Evolutionary conservation across 2,888 invertebrate genomes (phyloP).

Genomic region (Caenorhabditis wallacei): DNA sequence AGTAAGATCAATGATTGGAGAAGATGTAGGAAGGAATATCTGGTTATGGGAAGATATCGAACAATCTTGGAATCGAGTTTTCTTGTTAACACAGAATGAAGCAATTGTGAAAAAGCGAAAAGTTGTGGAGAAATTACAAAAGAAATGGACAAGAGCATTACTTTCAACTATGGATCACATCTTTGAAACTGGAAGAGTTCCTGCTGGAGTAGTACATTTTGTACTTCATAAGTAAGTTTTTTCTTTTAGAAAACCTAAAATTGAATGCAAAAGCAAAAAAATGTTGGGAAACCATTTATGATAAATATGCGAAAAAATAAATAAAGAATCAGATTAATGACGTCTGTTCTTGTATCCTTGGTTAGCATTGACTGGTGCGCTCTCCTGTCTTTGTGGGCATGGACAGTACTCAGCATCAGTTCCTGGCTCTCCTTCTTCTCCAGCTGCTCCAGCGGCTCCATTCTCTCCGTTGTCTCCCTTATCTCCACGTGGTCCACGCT

Average conservation of each 20-base stretch:
- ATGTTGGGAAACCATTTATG: background rate
- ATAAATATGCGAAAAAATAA: conserved; percentile 54
- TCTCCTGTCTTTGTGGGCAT: conserved; percentile 69
- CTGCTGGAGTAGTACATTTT: conserved; percentile 43
- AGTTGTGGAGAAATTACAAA: conserved; percentile 41
- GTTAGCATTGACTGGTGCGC: conserved; percentile 50
- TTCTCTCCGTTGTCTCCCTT: conserved; percentile 75
- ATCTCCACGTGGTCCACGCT: conserved; percentile 77
- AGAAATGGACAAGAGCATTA: conserved; percentile 33
- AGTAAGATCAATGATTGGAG: conserved; percentile 50
- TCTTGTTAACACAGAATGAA: conserved; percentile 43
- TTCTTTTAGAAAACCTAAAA: background rate
- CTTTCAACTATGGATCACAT: conserved; percentile 57
- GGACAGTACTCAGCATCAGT: conserved; percentile 76
- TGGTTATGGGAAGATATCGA: conserved; percentile 66
- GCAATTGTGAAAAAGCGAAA: conserved; percentile 42
- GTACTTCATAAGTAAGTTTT: conserved; percentile 61
- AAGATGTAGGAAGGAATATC: conserved; percentile 37
- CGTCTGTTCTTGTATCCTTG: conserved; percentile 65
- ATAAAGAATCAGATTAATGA: conserved; percentile 33
- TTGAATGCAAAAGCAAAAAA: conserved; percentile 1
- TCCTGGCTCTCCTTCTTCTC: conserved; percentile 78
- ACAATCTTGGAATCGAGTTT: conserved; percentile 60
- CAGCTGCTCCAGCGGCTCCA: conserved; percentile 73
- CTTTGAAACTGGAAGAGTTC: conserved; percentile 58